phyloP scores from a whole-genome alignment of 2,888 invertebrate genomes.

The Clostera curtula region DNA sequence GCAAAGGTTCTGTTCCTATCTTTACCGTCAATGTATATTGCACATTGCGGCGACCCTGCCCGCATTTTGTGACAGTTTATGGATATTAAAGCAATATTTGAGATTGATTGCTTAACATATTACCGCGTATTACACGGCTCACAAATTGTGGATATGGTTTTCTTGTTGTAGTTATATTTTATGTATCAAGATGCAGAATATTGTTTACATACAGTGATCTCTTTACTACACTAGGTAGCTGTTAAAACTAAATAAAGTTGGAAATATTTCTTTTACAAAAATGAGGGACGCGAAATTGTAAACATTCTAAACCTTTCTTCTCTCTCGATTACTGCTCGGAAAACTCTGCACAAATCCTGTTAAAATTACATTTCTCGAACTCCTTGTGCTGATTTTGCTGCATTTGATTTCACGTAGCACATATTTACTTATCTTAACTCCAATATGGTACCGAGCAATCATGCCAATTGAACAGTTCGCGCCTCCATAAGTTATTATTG shows the following conservation, averaged over 20 bases:
- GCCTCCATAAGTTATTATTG: constrained; percentile 28
- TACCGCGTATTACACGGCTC: constrained; percentile 7
- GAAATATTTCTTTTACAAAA: too few species aligned
- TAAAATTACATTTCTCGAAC: too few species aligned
- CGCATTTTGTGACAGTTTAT: constrained; percentile 15
- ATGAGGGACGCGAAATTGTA: too few species aligned
- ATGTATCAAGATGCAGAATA: constrained; percentile 7
- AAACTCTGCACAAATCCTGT: too few species aligned
- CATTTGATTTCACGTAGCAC: neutral
- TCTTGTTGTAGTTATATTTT: constrained; percentile 8
- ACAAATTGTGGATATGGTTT: constrained; percentile 1
- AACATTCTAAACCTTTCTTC: too few species aligned
- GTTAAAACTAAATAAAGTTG: too few species aligned
- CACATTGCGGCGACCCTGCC: neutral
- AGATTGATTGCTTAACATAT: constrained; percentile 18
- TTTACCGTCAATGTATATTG: constrained; percentile 3
- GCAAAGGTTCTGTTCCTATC: constrained; percentile 5
- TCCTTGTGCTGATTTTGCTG: too few species aligned
- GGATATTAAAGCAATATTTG: constrained; percentile 22
- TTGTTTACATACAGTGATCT: too few species aligned
- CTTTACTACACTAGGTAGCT: too few species aligned
- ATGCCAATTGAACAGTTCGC: constrained; percentile 14
- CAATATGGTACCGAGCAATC: constrained; percentile 17
- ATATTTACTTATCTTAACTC: constrained; percentile 1
- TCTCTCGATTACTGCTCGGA: too few species aligned